phyloP scores from a whole-genome alignment of 2,113 vertebrate species.

The Notothenia coriiceps region DNA sequence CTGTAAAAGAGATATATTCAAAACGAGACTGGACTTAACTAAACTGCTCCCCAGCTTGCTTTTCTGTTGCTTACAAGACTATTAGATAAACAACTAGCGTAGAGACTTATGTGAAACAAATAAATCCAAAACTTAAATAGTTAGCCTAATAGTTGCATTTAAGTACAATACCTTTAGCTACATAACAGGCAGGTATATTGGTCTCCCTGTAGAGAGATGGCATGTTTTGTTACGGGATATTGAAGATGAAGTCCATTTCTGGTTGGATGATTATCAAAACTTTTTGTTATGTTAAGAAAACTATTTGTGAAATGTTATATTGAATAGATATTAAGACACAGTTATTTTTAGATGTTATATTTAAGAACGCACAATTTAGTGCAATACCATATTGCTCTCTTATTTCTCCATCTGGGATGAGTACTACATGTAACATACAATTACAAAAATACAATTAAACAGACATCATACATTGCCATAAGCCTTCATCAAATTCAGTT shows the following conservation, averaged over 20 bases:
- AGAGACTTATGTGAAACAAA: background rate
- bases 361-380: background rate
- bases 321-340: background rate
- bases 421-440: background rate
- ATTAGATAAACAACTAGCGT: background rate
- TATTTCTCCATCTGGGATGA: background rate
- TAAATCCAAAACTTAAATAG: background rate
- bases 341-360: background rate
- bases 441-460: too few relatives aligned
- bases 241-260: background rate
- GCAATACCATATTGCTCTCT: background rate
- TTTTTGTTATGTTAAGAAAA: too few relatives aligned
- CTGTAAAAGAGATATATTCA: constrained; percentile 24
- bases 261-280: background rate
- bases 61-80: background rate
- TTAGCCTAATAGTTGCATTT: background rate
- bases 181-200: background rate
- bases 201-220: background rate
- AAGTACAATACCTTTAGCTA: background rate
- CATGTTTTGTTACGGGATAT: background rate
- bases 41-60: constrained; percentile 3
- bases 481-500: too few relatives aligned
- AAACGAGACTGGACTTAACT: constrained; percentile 3
- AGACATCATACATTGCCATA: too few relatives aligned
- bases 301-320: background rate